A percentile compares a stretch with the other conserved stretches of the same genome.
Conservation (phyloP, 2,113 vertebrate species). For the Salvelinus sp. region DNA sequence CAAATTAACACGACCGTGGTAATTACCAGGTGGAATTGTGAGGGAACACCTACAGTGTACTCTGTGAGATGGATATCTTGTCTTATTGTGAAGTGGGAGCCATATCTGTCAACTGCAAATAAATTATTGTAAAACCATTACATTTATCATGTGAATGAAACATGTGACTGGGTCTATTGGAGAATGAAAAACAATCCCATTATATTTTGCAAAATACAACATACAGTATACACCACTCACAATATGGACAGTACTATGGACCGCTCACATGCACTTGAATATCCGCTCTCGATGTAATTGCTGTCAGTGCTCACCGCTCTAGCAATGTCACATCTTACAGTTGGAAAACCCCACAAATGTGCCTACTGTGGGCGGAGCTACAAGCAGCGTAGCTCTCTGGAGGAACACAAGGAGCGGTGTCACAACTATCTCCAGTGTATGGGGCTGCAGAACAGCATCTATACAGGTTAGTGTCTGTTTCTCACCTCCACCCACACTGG, state of each 20-base stretch:
- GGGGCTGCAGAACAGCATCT: conserved; percentile 90
- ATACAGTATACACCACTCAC: not conserved
- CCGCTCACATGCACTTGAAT: not conserved
- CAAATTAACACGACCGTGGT: too few species aligned
- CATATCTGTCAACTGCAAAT: not conserved
- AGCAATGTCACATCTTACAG: conserved; percentile 62
- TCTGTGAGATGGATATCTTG: not conserved
- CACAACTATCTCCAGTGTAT: conserved; percentile 98
- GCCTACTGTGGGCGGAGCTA: conserved; percentile 98
- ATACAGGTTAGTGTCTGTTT: conserved; percentile 82
- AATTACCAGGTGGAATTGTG: not conserved
- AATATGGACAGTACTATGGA: not conserved
- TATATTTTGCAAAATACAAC: not conserved
- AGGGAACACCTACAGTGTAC: not conserved
- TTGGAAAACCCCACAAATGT: conserved; percentile 98
- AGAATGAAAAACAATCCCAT: not conserved
- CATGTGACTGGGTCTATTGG: not conserved
- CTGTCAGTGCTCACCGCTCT: conserved; percentile 8
- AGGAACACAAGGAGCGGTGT: conserved; percentile 98
- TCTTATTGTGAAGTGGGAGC: not conserved
- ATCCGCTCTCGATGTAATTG: not conserved
- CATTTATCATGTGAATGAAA: not conserved
- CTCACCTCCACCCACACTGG: conserved; percentile 20
- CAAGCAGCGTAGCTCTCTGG: conserved; percentile 96
- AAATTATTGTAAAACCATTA: not conserved